Evolutionary conservation across 2,888 invertebrate species (phyloP), one percentile per base, ranked within the genome.

Genomic region (Callinectes sapidus): DNA sequence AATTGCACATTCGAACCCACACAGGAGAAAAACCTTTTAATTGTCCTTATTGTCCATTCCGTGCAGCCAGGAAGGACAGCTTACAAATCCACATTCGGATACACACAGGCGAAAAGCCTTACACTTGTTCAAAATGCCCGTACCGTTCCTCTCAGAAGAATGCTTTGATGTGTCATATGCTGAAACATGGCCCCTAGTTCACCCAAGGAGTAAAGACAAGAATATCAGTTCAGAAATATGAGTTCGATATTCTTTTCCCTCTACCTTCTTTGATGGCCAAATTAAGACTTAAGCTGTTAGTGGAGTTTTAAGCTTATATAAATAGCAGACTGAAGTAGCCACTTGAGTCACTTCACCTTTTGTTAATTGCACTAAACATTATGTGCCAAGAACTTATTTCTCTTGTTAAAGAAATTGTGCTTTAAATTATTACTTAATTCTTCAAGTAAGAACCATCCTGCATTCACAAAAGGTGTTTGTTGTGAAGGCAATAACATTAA

Each of bases 61-160:
- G 91, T 39, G 91, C 93, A 66, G 77, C 92, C 61, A 87, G 92
- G 77, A 92, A 92, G 87, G 92, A 92, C 85, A 92, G 92, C 39
- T 85, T 92, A 32, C 92, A 92, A 86, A 89, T 92, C 61, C 92
- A 92, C 85, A 92, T 92, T 71, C 92, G 92, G 61, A 91, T 92
- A 39, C 92, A 92, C 81, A 92, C 92, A n/a, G 92, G 92, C 71
- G 92, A 92, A 81, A 92, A 92, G 55, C 92, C 92, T 5, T 92
- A 92, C 42, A 90, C 85, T 32, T 92, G 92, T 91, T 71, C 92
- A n/a, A 92, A 92, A 92, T 92, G 92, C 66, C 89, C 92, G 16
- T 92, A 92, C 89, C 92, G 92, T 86, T 92, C 91, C 87, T 92
- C 92, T 91, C 92, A 92, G 91, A 92, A 87, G 55, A 92, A 92